phyloP scores from a whole-genome alignment of 37 sponge, comb jelly and placozoan species.

The Ianthella basta region DNA sequence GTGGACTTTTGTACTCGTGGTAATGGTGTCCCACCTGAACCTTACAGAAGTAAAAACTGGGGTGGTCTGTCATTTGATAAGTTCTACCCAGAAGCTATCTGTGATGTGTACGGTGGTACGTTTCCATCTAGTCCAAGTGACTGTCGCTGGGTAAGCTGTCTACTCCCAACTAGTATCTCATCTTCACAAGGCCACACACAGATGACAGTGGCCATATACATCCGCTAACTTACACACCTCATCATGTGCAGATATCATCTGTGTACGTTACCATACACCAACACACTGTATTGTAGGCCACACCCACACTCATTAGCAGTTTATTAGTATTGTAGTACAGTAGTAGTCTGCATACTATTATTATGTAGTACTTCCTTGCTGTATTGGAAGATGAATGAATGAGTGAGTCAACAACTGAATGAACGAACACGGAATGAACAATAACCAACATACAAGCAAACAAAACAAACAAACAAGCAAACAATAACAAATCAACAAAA shows the following conservation, averaged over 20 bases:
- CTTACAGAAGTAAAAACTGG: background rate
- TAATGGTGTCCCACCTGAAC: background rate
- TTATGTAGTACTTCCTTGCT: too few species aligned
- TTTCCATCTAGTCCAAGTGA: background rate
- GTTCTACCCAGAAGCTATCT: background rate
- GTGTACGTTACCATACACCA: background rate
- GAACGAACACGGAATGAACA: too few species aligned
- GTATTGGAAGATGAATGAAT: too few species aligned
- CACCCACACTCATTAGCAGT: conserved; percentile 19
- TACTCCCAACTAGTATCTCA: background rate
- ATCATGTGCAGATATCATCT: background rate
- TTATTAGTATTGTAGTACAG: too few species aligned
- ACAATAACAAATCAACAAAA: too few species aligned
- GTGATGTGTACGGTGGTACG: background rate
- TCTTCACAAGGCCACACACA: background rate
- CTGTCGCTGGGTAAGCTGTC: conserved; percentile 4
- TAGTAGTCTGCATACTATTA: too few species aligned
- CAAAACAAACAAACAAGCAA: too few species aligned
- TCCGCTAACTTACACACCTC: conserved; percentile 3
- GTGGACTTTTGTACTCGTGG: background rate
- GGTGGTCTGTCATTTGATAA: conserved; percentile 19
- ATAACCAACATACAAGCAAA: too few species aligned
- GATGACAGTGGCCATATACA: conserved; percentile 28
- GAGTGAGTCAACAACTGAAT: too few species aligned
- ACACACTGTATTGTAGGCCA: background rate